Conservation (phyloP, 1,140 invertebrate genomes). For the Cydia amplana region DNA sequence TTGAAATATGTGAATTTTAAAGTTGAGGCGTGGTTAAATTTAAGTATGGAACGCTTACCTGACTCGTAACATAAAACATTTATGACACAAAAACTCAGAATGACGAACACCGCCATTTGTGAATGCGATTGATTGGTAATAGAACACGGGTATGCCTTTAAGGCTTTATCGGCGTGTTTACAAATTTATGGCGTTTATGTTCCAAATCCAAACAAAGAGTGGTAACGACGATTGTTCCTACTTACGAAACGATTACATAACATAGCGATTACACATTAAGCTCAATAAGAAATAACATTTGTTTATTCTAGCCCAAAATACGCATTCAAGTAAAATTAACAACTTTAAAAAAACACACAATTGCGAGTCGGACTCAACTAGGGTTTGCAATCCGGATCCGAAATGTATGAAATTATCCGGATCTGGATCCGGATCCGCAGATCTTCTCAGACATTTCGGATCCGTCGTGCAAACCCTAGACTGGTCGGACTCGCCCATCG, state of each 20-base stretch:
- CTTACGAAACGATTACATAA: slow-evolving; percentile 8
- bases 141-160: neutral
- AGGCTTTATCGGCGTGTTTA: slow-evolving; percentile 22
- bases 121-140: neutral
- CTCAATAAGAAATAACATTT: neutral
- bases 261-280: neutral
- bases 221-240: slow-evolving; percentile 18
- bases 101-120: slow-evolving; percentile 7
- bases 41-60: slow-evolving; percentile 41
- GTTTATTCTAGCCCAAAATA: too few relatives aligned
- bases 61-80: slow-evolving; percentile 45
- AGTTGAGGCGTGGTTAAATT: too few relatives aligned
- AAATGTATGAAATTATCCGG: too few relatives aligned
- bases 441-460: too few relatives aligned
- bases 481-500: too few relatives aligned
- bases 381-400: too few relatives aligned
- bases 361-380: too few relatives aligned
- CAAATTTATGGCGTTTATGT: slow-evolving; percentile 16
- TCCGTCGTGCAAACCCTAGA: too few relatives aligned
- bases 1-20: too few relatives aligned
- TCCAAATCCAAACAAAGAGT: slow-evolving; percentile 24
- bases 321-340: too few relatives aligned
- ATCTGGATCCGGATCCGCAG: too few relatives aligned
- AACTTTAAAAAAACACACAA: too few relatives aligned
- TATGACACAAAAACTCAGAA: slow-evolving; percentile 35